Evolutionary conservation across 2,113 vertebrate genomes (phyloP).

Genomic region (Urocitellus parryii): DNA sequence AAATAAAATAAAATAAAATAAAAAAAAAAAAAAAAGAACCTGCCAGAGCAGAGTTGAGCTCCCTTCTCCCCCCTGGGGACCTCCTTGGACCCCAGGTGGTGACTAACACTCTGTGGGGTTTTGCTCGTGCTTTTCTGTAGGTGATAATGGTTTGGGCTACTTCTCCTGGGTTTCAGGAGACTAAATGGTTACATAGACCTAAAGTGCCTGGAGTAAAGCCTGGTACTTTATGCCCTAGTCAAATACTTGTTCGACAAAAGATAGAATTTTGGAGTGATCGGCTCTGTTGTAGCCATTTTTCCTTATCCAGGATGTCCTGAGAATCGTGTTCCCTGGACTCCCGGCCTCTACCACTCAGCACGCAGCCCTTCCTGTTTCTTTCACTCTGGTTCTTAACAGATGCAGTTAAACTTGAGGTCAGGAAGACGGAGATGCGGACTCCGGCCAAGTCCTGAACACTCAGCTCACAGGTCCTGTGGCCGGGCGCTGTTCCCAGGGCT

Average conservation of each 20-base stretch:
- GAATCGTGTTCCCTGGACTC: background rate
- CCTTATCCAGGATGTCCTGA: background rate
- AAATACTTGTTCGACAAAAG: background rate
- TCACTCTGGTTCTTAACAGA: background rate
- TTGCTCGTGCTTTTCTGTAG: background rate
- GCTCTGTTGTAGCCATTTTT: background rate
- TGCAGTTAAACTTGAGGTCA: background rate
- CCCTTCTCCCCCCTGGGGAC: too few species aligned
- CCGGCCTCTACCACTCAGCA: background rate
- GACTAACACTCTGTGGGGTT: background rate
- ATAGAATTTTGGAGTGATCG: background rate
- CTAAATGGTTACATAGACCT: background rate
- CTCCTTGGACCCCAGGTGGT: too few species aligned
- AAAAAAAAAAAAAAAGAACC: too few species aligned
- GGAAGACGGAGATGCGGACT: background rate
- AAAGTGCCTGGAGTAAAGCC: background rate
- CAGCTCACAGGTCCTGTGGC: background rate
- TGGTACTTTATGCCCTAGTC: background rate
- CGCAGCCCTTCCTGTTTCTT: background rate
- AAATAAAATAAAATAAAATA: too few species aligned
- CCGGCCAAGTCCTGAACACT: too few species aligned
- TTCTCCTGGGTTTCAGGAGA: background rate
- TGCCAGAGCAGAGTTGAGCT: too few species aligned
- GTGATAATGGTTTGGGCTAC: background rate
- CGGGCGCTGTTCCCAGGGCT: background rate